A percentile compares a stretch with the other conserved stretches of the same genome.
phyloP scores from a whole-genome alignment of 2,888 invertebrate species.

The Thymelicus sylvestris region DNA sequence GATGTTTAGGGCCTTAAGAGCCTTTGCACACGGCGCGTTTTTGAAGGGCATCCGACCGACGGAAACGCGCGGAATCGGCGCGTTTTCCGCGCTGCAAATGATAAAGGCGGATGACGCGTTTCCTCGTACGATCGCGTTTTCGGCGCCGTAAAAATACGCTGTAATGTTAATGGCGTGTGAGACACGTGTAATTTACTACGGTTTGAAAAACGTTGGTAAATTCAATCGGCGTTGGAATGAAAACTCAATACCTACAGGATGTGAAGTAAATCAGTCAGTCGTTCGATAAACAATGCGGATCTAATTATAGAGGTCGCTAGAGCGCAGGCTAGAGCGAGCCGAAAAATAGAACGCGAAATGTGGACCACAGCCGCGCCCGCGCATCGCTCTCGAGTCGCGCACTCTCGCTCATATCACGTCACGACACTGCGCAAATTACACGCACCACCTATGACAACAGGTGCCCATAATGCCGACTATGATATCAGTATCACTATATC shows the following conservation, averaged over 20 bases:
- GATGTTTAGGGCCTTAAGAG: not conserved
- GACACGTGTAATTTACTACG: not conserved
- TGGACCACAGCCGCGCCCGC: constrained; percentile 75
- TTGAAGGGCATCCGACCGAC: no score
- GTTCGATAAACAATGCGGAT: constrained; percentile 75
- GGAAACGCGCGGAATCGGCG: no score
- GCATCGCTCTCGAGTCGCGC: constrained; percentile 47
- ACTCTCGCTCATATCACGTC: constrained; percentile 36
- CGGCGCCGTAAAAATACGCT: no score
- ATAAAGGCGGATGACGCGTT: no score
- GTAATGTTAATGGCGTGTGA: not conserved
- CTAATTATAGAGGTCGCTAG: constrained; percentile 78
- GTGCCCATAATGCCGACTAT: not conserved
- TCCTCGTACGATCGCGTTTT: no score
- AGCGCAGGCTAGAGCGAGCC: constrained; percentile 60
- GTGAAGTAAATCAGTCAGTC: constrained; percentile 65
- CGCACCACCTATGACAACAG: not conserved
- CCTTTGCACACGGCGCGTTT: no score
- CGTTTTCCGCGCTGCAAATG: no score
- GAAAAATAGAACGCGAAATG: constrained; percentile 78
- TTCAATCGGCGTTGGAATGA: constrained; percentile 17
- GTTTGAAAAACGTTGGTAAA: not conserved
- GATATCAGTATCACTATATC: not conserved
- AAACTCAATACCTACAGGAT: constrained; percentile 66
- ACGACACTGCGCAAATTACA: constrained; percentile 9